Conservation (phyloP, 2,888 invertebrate species). For the Metopia argyrocephala region DNA sequence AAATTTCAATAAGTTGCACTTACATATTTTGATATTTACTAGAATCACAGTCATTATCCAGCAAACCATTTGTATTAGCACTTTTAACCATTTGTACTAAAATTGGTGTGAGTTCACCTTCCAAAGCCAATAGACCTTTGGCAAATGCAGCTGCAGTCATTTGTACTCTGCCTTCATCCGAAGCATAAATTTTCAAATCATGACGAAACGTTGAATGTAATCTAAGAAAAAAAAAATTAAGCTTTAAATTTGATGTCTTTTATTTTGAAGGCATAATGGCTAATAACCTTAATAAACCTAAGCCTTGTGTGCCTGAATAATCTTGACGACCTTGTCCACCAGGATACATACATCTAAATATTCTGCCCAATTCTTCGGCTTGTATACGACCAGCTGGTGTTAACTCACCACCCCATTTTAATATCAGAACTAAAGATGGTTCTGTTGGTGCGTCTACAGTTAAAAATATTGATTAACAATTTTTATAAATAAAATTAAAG, state of each 20-base stretch:
- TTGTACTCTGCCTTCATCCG: slow-evolving; percentile 99
- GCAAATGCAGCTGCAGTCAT: slow-evolving; percentile 99
- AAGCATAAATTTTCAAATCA: slow-evolving; percentile 99
- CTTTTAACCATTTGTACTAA: slow-evolving; percentile 99
- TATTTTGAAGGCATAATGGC: background rate
- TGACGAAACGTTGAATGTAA: slow-evolving; percentile 99
- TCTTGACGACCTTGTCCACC: slow-evolving; percentile 96
- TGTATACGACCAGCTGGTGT: slow-evolving; percentile 98
- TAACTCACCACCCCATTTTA: slow-evolving; percentile 99
- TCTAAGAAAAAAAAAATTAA: slow-evolving; percentile 70
- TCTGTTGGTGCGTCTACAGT: slow-evolving; percentile 90
- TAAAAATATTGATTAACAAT: background rate
- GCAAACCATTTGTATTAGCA: slow-evolving; percentile 97
- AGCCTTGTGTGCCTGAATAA: slow-evolving; percentile 95
- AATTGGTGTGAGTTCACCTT: slow-evolving; percentile 99
- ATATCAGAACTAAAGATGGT: slow-evolving; percentile 95
- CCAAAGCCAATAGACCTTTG: slow-evolving; percentile 96
- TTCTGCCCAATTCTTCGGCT: slow-evolving; percentile 97
- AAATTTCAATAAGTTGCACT: slow-evolving; percentile 76
- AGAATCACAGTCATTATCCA: slow-evolving; percentile 99
- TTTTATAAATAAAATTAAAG: no score
- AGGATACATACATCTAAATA: slow-evolving; percentile 99
- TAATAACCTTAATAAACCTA: slow-evolving; percentile 88
- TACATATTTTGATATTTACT: slow-evolving; percentile 96
- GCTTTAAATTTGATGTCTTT: background rate